A percentile compares a stretch with the other conserved stretches of the same genome.
Evolutionary conservation across 2,888 invertebrate genomes (phyloP).

Genomic region (Cantharis nigra): DNA sequence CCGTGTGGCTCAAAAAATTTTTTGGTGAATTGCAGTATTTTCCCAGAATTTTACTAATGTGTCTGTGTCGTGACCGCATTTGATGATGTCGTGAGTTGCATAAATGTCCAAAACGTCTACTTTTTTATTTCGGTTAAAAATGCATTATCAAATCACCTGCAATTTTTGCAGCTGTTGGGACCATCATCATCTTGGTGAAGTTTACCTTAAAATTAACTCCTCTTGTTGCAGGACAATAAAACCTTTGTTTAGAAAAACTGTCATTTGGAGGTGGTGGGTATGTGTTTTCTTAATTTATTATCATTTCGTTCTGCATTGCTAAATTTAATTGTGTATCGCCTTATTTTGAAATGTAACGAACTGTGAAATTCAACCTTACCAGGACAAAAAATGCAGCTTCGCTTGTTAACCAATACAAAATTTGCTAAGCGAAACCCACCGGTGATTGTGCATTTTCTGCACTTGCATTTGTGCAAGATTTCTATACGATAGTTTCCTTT

Average conservation of each 20-base stretch:
- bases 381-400: slow-evolving; percentile 17
- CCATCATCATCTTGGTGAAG: neutral
- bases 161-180: neutral
- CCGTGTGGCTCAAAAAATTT: neutral
- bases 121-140: slow-evolving; percentile 11
- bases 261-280: neutral
- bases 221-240: neutral
- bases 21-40: neutral
- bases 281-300: slow-evolving; percentile 1
- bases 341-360: neutral
- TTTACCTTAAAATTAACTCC: neutral
- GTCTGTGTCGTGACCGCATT: slow-evolving; percentile 24
- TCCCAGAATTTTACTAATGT: slow-evolving; percentile 20
- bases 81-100: slow-evolving; percentile 7
- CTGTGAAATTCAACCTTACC: slow-evolving; percentile 8
- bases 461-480: slow-evolving; percentile 30
- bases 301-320: slow-evolving; percentile 2
- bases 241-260: neutral
- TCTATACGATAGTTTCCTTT: neutral
- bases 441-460: slow-evolving; percentile 42
- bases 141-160: neutral
- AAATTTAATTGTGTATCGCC: neutral
- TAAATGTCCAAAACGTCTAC: slow-evolving; percentile 16
- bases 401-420: slow-evolving; percentile 8
- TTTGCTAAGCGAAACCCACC: slow-evolving; percentile 22